A percentile compares a stretch with the other conserved stretches of the same genome.
These are phyloP conservation scores for Ennomos quercinarius DNA, from an alignment of 2,888 invertebrate genomes.

Conservation along the genomic window DNA sequence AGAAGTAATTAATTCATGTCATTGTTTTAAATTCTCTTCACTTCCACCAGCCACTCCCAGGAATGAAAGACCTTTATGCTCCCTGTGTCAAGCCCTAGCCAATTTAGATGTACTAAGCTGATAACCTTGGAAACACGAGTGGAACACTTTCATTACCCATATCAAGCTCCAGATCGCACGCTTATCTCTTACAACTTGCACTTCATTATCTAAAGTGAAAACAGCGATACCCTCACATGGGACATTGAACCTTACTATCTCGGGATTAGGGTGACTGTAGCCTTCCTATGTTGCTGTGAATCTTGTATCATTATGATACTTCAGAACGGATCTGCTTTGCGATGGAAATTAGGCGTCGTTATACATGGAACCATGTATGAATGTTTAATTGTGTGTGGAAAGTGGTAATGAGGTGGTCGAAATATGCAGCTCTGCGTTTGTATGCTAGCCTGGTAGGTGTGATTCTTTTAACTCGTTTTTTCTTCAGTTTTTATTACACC, in stretches of 20 bases:
- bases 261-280: conserved; percentile 11
- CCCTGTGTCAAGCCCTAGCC: conserved; percentile 18
- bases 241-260: conserved; percentile 17
- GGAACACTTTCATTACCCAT: conserved; percentile 25
- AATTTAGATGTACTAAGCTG: conserved; percentile 24
- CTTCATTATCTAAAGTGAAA: conserved; percentile 34
- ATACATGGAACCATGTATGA: conserved; percentile 38
- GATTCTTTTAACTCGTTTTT: too few species aligned
- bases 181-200: conserved; percentile 31
- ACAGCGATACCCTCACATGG: conserved; percentile 18
- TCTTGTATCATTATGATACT: conserved; percentile 41
- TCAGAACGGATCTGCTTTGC: conserved; percentile 41
- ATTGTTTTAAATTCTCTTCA: too few species aligned
- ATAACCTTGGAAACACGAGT: conserved; percentile 24
- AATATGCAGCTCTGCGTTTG: conserved; percentile 25
- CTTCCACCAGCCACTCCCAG: background rate
- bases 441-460: conserved; percentile 10
- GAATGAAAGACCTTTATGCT: conserved; percentile 2
- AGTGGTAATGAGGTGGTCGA: conserved; percentile 32
- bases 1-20: too few species aligned
- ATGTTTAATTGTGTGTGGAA: conserved; percentile 38
- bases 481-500: too few species aligned
- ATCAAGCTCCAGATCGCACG: conserved; percentile 19
- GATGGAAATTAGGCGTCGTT: conserved; percentile 44
- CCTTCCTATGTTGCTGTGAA: background rate